phyloP scores from a whole-genome alignment of 2,888 invertebrate species.

The Ernsta delagoae region DNA sequence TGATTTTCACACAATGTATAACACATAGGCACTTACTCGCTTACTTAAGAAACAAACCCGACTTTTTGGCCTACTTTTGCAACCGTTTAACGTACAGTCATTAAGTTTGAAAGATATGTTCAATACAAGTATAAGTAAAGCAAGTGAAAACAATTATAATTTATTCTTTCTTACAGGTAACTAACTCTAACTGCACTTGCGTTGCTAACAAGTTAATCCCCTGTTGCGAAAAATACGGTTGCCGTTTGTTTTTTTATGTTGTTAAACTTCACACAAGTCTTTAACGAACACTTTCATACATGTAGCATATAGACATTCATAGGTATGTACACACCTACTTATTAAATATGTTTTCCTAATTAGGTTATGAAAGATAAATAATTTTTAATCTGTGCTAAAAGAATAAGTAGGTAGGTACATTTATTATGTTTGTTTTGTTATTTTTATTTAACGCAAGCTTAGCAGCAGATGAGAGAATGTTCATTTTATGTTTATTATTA shows the following conservation, averaged over 20 bases:
- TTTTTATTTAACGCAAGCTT: background rate
- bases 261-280: too few relatives aligned
- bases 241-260: background rate
- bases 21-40: too few relatives aligned
- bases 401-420: too few relatives aligned
- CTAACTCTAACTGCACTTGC: background rate
- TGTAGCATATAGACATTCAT: background rate
- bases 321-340: too few relatives aligned
- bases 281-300: background rate
- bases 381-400: too few relatives aligned
- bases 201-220: background rate
- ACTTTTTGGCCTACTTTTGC: conserved; percentile 1
- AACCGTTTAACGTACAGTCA: conserved; percentile 1
- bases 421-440: too few relatives aligned
- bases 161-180: background rate
- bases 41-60: too few relatives aligned
- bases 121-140: background rate
- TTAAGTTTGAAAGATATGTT: background rate
- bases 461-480: background rate
- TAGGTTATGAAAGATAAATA: too few relatives aligned
- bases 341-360: too few relatives aligned
- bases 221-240: background rate
- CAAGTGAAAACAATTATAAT: background rate
- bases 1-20: background rate
- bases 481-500: background rate